Conservation (phyloP, 2,797 vertebrate species). For the Perdix hodgsoniae region DNA sequence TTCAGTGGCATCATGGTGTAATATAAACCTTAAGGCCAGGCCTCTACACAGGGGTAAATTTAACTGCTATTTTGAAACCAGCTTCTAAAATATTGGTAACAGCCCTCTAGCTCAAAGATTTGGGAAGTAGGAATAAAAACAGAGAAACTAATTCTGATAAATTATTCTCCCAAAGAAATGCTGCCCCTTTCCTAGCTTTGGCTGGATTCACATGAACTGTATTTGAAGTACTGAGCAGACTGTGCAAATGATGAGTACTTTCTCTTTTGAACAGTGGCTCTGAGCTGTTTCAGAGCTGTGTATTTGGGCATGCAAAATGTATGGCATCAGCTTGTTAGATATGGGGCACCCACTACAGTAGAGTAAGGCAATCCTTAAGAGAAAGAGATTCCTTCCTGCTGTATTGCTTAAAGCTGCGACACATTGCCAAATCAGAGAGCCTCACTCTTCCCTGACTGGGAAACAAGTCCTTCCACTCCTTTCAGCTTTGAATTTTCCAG, state of each 20-base stretch:
- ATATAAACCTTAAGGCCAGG: not conserved
- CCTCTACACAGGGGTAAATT: not conserved
- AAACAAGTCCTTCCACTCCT: not conserved
- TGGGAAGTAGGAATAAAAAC: not conserved
- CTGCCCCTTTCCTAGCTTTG: constrained; percentile 5
- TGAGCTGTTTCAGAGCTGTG: not conserved
- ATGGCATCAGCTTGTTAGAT: not conserved
- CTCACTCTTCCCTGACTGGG: not conserved
- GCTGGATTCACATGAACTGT: not conserved
- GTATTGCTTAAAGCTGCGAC: not conserved
- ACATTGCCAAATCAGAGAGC: constrained; percentile 1
- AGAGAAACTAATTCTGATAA: constrained; percentile 1
- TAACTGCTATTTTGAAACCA: not conserved
- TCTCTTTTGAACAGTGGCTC: not conserved
- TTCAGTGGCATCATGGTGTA: not conserved
- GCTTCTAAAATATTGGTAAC: not conserved
- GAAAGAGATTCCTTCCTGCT: not conserved
- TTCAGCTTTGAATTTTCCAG: not conserved
- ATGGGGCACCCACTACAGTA: not conserved
- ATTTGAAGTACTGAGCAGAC: constrained; percentile 8
- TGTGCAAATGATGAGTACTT: not conserved
- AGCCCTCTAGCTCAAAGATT: not conserved
- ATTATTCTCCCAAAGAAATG: not conserved
- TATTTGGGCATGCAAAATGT: not conserved
- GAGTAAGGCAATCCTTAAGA: not conserved